phyloP scores from a whole-genome alignment of 2,113 vertebrate genomes.

The Microcebus murinus region DNA sequence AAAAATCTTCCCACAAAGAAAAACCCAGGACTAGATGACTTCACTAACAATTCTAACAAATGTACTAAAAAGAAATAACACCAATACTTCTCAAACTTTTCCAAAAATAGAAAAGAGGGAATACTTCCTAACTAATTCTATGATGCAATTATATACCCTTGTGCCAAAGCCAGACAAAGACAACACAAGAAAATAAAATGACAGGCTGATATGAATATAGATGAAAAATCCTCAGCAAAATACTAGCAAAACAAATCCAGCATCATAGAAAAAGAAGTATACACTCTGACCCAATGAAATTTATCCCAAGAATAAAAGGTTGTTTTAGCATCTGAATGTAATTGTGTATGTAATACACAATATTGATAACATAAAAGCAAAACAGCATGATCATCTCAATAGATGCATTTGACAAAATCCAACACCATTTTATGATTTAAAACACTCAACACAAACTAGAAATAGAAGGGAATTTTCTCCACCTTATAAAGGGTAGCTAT shows the following conservation, averaged over 20 bases:
- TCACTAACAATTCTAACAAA: neutral
- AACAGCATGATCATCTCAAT: neutral
- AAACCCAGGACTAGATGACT: neutral
- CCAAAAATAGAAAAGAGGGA: neutral
- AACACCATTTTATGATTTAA: neutral
- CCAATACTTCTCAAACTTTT: neutral
- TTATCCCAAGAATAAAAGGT: neutral
- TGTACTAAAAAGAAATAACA: neutral
- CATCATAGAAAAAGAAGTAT: neutral
- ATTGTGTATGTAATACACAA: neutral
- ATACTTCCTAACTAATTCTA: neutral
- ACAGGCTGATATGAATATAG: neutral
- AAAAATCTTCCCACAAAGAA: neutral
- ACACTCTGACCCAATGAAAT: neutral
- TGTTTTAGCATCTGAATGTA: neutral
- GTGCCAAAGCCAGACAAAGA: neutral
- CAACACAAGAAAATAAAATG: neutral
- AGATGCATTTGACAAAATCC: neutral
- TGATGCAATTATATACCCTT: neutral
- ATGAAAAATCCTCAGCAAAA: neutral
- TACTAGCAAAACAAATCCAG: neutral
- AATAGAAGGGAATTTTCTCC: neutral
- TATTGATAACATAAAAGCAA: neutral
- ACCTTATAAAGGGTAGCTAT: neutral
- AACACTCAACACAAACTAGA: neutral